phyloP scores from a whole-genome alignment of 2,797 vertebrate genomes.

The Tenualosa ilisha region DNA sequence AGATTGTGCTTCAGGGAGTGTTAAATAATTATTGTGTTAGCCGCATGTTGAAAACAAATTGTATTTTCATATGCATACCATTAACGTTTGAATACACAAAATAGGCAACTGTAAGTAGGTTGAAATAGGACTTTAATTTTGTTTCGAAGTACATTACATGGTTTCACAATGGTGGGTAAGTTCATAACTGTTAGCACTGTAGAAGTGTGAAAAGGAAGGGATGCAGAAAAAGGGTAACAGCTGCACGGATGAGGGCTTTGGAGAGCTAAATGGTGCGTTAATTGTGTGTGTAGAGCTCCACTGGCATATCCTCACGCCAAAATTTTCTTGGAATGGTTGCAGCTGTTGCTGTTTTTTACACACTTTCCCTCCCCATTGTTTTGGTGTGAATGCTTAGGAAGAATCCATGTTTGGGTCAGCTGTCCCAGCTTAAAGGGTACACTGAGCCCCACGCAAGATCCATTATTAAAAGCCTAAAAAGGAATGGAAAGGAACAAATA shows the following conservation, averaged over 20 bases:
- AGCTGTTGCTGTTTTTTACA: conserved; percentile 73
- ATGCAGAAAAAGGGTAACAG: conserved; percentile 65
- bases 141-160: not conserved
- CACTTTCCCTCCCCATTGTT: conserved; percentile 65
- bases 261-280: conserved; percentile 68
- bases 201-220: conserved; percentile 52
- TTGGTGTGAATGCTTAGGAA: conserved; percentile 53
- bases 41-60: not conserved
- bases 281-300: conserved; percentile 69
- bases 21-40: not conserved
- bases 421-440: conserved; percentile 53
- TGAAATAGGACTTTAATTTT: not conserved
- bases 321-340: conserved; percentile 66
- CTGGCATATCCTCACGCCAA: conserved; percentile 70
- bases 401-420: conserved; percentile 59
- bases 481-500: not conserved
- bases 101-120: not conserved
- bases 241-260: conserved; percentile 64
- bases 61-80: not conserved
- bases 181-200: conserved; percentile 46
- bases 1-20: not conserved
- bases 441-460: not conserved
- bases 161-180: not conserved
- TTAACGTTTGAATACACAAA: not conserved
- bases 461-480: not conserved